Evolutionary conservation across 2,888 invertebrate species (phyloP).

Genomic region (Choristoneura rosaceana): DNA sequence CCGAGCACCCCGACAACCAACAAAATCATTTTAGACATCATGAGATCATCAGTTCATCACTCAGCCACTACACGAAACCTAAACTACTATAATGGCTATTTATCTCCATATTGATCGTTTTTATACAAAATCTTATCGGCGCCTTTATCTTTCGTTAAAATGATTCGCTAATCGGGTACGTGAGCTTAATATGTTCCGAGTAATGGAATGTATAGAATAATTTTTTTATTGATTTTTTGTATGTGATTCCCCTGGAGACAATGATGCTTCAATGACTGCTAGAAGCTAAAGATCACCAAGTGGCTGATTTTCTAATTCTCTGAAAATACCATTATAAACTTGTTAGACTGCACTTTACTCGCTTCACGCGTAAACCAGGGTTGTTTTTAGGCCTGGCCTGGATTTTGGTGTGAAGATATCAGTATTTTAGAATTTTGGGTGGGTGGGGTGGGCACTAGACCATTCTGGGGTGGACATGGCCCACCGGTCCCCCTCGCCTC

Average conservation of each 20-base stretch:
- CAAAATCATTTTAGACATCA: conserved; percentile 30
- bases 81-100: conserved; percentile 60
- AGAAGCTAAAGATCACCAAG: not conserved
- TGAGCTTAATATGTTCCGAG: conserved; percentile 19
- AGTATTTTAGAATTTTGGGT: no score
- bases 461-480: no score
- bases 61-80: conserved; percentile 56
- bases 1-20: conserved; percentile 21
- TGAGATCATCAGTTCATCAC: conserved; percentile 33
- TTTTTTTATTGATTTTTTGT: not conserved
- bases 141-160: conserved; percentile 38
- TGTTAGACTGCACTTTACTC: no score
- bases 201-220: conserved; percentile 11
- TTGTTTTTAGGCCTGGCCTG: no score
- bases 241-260: not conserved
- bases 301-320: no score
- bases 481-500: no score
- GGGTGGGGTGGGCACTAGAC: no score
- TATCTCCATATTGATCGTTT: conserved; percentile 55
- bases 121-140: conserved; percentile 67
- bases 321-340: no score
- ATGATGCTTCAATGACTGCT: not conserved
- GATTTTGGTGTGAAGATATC: no score
- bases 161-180: conserved; percentile 40
- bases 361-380: no score